Base-by-base conservation (phyloP, 2,888 invertebrate species). In the Coenonympha arcania region DNA sequence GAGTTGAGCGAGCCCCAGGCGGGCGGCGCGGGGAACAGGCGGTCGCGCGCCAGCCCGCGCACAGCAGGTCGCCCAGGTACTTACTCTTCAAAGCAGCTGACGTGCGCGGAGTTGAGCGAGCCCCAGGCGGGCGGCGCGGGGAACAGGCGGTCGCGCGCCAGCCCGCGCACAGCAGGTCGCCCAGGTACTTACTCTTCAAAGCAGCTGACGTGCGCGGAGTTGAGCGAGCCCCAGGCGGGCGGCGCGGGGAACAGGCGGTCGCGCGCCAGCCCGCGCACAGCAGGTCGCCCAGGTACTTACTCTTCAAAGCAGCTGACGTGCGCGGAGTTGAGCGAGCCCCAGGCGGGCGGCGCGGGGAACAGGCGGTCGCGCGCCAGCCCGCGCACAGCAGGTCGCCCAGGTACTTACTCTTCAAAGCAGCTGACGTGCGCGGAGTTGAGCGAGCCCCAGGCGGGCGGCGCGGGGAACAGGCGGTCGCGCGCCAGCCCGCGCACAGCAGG, bases 131-230 rank as follows among this genome's bases (percentile, higher is more conserved):
- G 85, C 52, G 70, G 71, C 4, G 72, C 70, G 0, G 83, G 79
- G 62, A 93, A 79, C 42, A 92, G 75, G 0, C 88, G 87, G 24
- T 88, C 86, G 45, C 87, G 78, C 0, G 88, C 87, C 48, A 94
- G 80, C 47, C 86, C 9, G 90, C 79, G 33, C 93, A 86, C 28
- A 90, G 88, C 44, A 94, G 69, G 62, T 93, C 93, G 3, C 95
- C 95, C 54, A 95, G 82, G 78, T 93, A 95, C 76, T 92, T 91
- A n/a, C n/a, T n/a, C n/a, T n/a, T n/a, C n/a, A n/a, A n/a, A n/a
- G 48, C 94, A 94, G 53, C 90, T 87, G 64, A 93, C 92, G 67
- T 92, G n/a, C n/a, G n/a, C n/a, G n/a, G n/a, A n/a, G n/a, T 88
- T 87, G 63, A 94, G 88, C 20, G 79, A 72, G 61, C 88, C 88